Percentiles rank a stretch among this genome's conserved stretches.
Evolutionary conservation across 2,797 vertebrate species (phyloP).

Genomic region (Acrossocheilus fasciatus): DNA sequence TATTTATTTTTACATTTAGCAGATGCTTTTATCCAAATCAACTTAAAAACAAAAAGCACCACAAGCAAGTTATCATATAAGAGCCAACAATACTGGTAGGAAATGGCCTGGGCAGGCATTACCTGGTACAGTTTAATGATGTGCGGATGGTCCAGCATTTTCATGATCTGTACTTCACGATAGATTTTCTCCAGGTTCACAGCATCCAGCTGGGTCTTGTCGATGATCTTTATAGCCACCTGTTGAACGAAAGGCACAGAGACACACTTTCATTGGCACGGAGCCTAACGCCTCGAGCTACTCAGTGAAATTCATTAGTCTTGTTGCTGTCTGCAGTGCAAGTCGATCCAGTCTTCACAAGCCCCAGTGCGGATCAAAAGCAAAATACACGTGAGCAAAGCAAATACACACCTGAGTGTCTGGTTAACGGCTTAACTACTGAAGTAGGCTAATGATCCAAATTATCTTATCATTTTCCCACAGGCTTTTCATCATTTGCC

Average conservation of each 20-base stretch:
- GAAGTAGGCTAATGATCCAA: conserved; percentile 18
- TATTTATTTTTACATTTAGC: not conserved
- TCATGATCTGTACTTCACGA: conserved; percentile 98
- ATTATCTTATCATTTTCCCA: conserved; percentile 26
- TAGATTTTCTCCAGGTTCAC: conserved; percentile 99
- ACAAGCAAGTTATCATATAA: too few species aligned
- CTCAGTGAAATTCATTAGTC: conserved; percentile 36
- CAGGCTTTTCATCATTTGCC: conserved; percentile 23
- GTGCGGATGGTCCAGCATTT: conserved; percentile 97
- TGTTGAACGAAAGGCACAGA: conserved; percentile 69
- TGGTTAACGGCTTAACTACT: not conserved
- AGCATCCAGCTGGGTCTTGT: conserved; percentile 97
- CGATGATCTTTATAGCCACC: conserved; percentile 99
- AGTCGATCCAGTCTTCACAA: conserved; percentile 40
- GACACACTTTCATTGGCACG: conserved; percentile 45
- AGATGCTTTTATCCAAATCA: not conserved
- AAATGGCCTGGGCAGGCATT: conserved; percentile 53
- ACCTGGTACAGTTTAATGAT: conserved; percentile 99
- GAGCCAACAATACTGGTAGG: not conserved
- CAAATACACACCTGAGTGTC: conserved; percentile 26
- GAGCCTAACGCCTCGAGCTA: conserved; percentile 29
- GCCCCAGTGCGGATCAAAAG: conserved; percentile 27
- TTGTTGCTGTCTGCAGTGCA: not conserved
- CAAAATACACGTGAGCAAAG: conserved; percentile 18
- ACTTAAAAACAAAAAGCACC: not conserved